Conservation (phyloP, 92 coral and sea anemone species). For the Parazoanthus atlanticus region DNA sequence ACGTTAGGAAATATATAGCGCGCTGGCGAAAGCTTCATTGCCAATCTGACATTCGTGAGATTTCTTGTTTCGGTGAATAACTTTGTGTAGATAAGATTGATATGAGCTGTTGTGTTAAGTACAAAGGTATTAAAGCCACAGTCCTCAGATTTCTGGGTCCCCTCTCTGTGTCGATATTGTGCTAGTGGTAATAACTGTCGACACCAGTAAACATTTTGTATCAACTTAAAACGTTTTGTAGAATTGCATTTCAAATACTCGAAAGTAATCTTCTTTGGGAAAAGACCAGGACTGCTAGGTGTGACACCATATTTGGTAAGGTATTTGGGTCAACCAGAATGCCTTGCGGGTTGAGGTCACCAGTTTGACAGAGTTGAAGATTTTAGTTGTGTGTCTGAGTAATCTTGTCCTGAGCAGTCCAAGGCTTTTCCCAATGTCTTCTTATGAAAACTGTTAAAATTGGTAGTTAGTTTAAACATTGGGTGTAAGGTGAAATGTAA, state of each 20-base stretch:
- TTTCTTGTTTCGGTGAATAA: not conserved
- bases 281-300: not conserved
- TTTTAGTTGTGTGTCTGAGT: not conserved
- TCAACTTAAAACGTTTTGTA: not conserved
- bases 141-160: not conserved
- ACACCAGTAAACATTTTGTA: not conserved
- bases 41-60: too few relatives aligned
- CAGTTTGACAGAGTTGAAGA: not conserved
- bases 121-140: not conserved
- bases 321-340: not conserved
- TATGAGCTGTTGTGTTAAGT: not conserved
- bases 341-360: not conserved
- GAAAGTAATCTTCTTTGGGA: not conserved
- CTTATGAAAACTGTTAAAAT: not conserved
- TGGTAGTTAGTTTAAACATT: not conserved
- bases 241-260: not conserved
- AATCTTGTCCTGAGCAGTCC: not conserved
- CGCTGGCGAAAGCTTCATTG: too few relatives aligned
- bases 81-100: not conserved
- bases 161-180: not conserved
- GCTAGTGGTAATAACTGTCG: not conserved
- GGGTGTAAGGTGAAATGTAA: constrained; percentile 14
- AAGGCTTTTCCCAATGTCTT: not conserved
- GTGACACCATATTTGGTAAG: not conserved
- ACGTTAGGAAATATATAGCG: not conserved